Evolutionary conservation across 2,797 vertebrate genomes (phyloP).

Genomic region (Sebastes taczanowskii): DNA sequence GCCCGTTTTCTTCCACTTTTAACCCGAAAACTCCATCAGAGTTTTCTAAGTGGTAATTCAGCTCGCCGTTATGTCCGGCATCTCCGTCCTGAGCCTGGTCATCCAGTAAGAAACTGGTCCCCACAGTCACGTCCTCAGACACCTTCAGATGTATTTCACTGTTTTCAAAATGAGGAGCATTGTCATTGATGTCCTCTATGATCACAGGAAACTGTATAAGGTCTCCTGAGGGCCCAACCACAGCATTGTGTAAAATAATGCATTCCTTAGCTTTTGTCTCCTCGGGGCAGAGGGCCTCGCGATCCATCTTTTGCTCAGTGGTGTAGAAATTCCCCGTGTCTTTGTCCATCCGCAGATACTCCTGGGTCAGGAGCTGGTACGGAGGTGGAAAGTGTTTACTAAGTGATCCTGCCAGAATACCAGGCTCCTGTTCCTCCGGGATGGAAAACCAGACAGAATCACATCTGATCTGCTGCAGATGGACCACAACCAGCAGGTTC

Average conservation of each 20-base stretch:
- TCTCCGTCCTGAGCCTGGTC: slow-evolving; percentile 78
- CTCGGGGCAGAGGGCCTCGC: slow-evolving; percentile 78
- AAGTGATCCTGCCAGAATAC: slow-evolving; percentile 74
- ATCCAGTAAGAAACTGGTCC: slow-evolving; percentile 77
- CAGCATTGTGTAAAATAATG: slow-evolving; percentile 69
- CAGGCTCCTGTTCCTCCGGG: slow-evolving; percentile 76
- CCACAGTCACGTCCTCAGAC: slow-evolving; percentile 75
- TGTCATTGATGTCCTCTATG: slow-evolving; percentile 86
- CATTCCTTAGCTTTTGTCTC: slow-evolving; percentile 72
- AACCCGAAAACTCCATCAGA: slow-evolving; percentile 72
- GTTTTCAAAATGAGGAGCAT: slow-evolving; percentile 80
- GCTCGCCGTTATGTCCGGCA: slow-evolving; percentile 65
- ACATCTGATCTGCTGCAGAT: slow-evolving; percentile 68
- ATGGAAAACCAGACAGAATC: slow-evolving; percentile 63
- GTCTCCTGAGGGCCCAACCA: slow-evolving; percentile 74
- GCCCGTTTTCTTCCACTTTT: slow-evolving; percentile 46
- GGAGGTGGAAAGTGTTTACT: slow-evolving; percentile 67
- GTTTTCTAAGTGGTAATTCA: slow-evolving; percentile 75
- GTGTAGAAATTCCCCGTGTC: slow-evolving; percentile 80
- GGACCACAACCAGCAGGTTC: slow-evolving; percentile 75
- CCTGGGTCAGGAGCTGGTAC: slow-evolving; percentile 74
- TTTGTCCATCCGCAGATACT: slow-evolving; percentile 74
- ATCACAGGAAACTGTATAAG: slow-evolving; percentile 78
- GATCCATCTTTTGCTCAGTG: slow-evolving; percentile 75
- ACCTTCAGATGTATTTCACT: slow-evolving; percentile 73